These are phyloP conservation scores for Haemorhous mexicanus DNA, from an alignment of 2,113 vertebrate genomes.

Conservation along the genomic window DNA sequence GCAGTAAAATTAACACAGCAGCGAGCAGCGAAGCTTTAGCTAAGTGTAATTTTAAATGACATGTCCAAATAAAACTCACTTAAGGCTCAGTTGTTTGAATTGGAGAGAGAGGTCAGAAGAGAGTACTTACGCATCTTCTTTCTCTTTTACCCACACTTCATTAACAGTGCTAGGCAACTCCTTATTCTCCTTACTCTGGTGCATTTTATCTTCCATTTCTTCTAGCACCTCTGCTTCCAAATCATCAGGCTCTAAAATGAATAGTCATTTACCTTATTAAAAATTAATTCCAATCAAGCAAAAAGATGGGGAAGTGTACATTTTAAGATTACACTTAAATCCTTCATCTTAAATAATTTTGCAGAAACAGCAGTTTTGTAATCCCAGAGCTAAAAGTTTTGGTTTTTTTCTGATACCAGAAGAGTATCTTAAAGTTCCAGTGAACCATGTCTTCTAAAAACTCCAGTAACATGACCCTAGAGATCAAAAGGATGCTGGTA, in stretches of 20 bases:
- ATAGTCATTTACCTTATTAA: background rate
- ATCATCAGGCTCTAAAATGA: slow-evolving; percentile 77
- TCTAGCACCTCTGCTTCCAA: slow-evolving; percentile 84
- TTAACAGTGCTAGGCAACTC: slow-evolving; percentile 54
- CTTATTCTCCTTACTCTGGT: background rate
- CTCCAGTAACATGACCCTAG: background rate
- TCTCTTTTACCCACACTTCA: slow-evolving; percentile 81
- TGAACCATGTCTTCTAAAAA: background rate
- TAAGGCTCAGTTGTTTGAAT: background rate
- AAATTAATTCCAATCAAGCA: background rate
- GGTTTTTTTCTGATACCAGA: background rate
- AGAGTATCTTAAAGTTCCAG: background rate
- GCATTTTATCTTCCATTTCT: slow-evolving; percentile 58
- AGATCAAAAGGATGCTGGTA: background rate
- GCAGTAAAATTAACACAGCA: background rate
- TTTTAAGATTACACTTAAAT: background rate
- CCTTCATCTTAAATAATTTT: background rate
- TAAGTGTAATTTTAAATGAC: background rate
- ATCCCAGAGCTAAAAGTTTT: background rate
- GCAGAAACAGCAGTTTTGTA: background rate
- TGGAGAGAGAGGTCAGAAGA: background rate
- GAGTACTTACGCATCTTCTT: slow-evolving; percentile 63
- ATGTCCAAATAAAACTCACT: background rate
- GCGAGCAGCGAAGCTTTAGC: background rate
- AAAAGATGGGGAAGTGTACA: background rate